Conservation (phyloP, 2,113 vertebrate species). For the Vulpes ferrilata region DNA sequence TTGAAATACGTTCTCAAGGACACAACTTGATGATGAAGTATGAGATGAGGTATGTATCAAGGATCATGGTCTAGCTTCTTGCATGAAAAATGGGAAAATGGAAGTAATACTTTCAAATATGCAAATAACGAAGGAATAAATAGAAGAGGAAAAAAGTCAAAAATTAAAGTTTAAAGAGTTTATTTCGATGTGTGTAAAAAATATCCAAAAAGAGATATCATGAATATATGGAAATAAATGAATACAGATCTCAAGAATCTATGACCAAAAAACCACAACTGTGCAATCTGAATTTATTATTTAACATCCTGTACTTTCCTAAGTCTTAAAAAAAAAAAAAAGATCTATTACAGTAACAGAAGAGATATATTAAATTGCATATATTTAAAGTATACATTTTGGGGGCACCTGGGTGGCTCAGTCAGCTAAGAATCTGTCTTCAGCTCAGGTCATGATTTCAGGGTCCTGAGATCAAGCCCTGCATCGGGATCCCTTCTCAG, state of each 20-base stretch:
- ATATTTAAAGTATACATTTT: neutral
- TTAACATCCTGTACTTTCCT: neutral
- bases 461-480: too few species aligned
- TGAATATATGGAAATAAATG: neutral
- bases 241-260: neutral
- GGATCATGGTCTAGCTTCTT: neutral
- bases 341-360: neutral
- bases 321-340: neutral
- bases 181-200: neutral
- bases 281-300: neutral
- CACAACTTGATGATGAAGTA: neutral
- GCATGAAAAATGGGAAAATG: neutral
- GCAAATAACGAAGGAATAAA: neutral
- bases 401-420: neutral
- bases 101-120: neutral
- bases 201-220: neutral
- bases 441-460: too few species aligned
- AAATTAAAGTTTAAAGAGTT: neutral
- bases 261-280: neutral
- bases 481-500: too few species aligned
- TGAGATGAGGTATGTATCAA: neutral
- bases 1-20: neutral
- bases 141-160: neutral
- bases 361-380: neutral
- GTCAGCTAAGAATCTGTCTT: too few species aligned